Evolutionary conservation across 2,888 invertebrate species (phyloP).

Genomic region (Melanophora roralis): DNA sequence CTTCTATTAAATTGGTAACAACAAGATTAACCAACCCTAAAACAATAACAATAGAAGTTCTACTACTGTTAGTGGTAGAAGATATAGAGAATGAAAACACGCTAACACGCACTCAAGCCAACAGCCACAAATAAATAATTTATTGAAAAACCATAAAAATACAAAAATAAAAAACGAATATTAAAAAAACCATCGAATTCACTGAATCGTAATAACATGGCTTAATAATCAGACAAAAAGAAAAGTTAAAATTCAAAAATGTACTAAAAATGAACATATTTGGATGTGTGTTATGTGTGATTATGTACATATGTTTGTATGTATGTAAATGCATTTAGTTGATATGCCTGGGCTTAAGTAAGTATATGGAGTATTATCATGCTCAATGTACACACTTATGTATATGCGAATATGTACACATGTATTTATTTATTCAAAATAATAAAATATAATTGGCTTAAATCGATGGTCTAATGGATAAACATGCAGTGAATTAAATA

Average conservation of each 20-base stretch:
- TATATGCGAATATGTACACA: not conserved
- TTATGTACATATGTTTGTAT: no score
- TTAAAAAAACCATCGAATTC: slow-evolving; percentile 25
- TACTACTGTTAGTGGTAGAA: slow-evolving; percentile 19
- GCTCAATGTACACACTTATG: not conserved
- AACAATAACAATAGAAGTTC: not conserved
- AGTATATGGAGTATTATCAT: not conserved
- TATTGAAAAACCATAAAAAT: slow-evolving; percentile 61
- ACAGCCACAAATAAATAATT: slow-evolving; percentile 43
- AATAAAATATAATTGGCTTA: slow-evolving; percentile 44
- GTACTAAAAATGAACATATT: no score
- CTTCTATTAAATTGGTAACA: slow-evolving; percentile 40
- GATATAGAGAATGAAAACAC: slow-evolving; percentile 32
- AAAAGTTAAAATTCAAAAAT: not conserved
- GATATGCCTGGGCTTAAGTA: not conserved
- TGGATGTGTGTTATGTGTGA: not conserved
- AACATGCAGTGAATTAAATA: not conserved
- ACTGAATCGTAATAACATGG: not conserved
- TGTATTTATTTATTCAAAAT: slow-evolving; percentile 24
- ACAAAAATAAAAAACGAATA: slow-evolving; percentile 9
- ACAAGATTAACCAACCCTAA: not conserved
- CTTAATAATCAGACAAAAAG: slow-evolving; percentile 9
- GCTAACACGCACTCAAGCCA: slow-evolving; percentile 59
- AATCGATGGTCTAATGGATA: slow-evolving; percentile 24
- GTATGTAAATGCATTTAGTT: not conserved